Base-by-base conservation (phyloP, 2,797 vertebrate genomes). In the Micrastur ruficollis region DNA sequence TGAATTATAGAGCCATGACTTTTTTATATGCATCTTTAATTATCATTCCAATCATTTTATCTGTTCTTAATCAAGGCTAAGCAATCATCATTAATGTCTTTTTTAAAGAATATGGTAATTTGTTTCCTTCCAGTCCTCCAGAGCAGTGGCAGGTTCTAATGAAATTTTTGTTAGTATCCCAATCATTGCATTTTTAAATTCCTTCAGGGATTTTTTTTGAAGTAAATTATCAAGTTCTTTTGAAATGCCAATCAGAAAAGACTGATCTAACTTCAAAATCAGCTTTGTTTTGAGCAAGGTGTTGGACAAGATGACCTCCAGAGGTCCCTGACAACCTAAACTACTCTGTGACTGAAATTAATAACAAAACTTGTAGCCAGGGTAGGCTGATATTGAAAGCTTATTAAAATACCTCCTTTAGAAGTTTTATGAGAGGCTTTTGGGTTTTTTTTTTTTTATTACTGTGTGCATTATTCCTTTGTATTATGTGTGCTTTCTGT, bases 11-110 rank as follows among this genome's bases (percentile, higher is more conserved):
- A 82, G 86, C 68, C 72, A 82, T 82, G 88, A 89, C 91, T 87
- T 95, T 90, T 95, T 96, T 92, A 90, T 87, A 86, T 75, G 88
- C 93, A 52, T 74, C 86, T 87, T 97, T 95, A 97, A 97, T 97
- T 95, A 97, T 55, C 86, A 83, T 87, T 94, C 95, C 92, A 96
- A 97, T 95, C 93, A 97, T 94, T 97, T 96, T 91, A 95, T 85
- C 96, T 97, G 87, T 86, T 93, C 93, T 95, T 97, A 97, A 97
- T 95, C 97, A 97, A 95, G 95, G 61, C 38, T 93, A 89, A 92
- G 94, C 90, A 95, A 97, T 97, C 95, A 96, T 89, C 81, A 87
- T 94, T 93, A 96, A 95, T 82, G 81, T 50, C 49, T 92, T 94
- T 89, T 91, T 92, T 13, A 85, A 95, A 96, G 71, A 82, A 96